These are phyloP conservation scores for Neosalanx taihuensis DNA, from an alignment of 2,797 vertebrate species.

Conservation along the genomic window DNA sequence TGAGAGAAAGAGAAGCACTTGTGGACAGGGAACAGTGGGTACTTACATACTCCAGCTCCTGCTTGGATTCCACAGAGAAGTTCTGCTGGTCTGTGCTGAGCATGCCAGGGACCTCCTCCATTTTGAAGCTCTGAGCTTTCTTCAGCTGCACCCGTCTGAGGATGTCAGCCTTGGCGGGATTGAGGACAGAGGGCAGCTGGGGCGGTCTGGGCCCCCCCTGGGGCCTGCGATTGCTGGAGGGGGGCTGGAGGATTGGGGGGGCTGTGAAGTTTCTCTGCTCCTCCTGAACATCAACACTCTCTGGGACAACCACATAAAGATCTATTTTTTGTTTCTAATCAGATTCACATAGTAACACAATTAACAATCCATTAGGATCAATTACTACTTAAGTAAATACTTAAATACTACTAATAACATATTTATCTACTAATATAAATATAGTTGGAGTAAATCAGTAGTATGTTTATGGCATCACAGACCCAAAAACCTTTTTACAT, in stretches of 20 bases:
- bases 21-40: slow-evolving; percentile 37
- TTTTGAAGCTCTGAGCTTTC: slow-evolving; percentile 82
- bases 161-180: slow-evolving; percentile 78
- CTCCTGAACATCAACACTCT: slow-evolving; percentile 73
- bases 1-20: slow-evolving; percentile 49
- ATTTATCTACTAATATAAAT: too few relatives aligned
- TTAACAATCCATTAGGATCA: not conserved
- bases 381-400: too few relatives aligned
- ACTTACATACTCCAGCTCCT: slow-evolving; percentile 89
- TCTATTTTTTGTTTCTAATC: too few relatives aligned
- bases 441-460: too few relatives aligned
- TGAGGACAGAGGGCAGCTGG: slow-evolving; percentile 62
- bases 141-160: slow-evolving; percentile 82
- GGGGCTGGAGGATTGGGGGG: slow-evolving; percentile 62
- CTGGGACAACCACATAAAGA: slow-evolving; percentile 46
- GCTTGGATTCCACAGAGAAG: slow-evolving; percentile 87
- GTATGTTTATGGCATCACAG: too few relatives aligned
- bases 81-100: slow-evolving; percentile 84
- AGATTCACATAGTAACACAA: not conserved
- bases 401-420: too few relatives aligned
- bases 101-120: slow-evolving; percentile 77
- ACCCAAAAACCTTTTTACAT: too few relatives aligned
- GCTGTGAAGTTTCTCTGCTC: slow-evolving; percentile 69
- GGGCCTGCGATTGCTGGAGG: slow-evolving; percentile 59
- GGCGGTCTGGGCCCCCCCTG: slow-evolving; percentile 60